Percentiles rank a stretch among this genome's conserved stretches.
phyloP scores from a whole-genome alignment of 1,140 invertebrate genomes.

The Drosophila saltans region DNA sequence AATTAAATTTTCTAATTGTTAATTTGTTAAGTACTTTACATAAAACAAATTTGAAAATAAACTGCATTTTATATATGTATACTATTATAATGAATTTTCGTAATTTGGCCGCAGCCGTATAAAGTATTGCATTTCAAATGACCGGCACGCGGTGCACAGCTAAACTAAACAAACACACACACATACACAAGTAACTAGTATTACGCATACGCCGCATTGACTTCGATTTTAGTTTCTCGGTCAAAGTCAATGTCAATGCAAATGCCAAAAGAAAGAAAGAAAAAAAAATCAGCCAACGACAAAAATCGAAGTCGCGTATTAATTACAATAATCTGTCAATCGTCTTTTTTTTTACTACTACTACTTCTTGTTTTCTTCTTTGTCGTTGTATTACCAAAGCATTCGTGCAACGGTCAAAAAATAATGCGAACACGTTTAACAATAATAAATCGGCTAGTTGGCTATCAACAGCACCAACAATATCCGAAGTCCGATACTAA shows the following conservation, averaged over 20 bases:
- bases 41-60: not conserved
- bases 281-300: slow-evolving; percentile 14
- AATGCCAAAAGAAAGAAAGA: slow-evolving; percentile 49
- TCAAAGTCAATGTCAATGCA: slow-evolving; percentile 82
- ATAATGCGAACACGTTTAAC: slow-evolving; percentile 59
- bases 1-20: not conserved
- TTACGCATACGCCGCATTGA: slow-evolving; percentile 66
- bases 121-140: slow-evolving; percentile 21
- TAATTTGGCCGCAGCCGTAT: not conserved
- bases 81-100: not conserved
- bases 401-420: slow-evolving; percentile 56
- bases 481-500: not conserved
- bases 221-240: slow-evolving; percentile 76
- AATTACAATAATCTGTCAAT: slow-evolving; percentile 44
- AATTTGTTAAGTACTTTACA: not conserved
- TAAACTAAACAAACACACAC: slow-evolving; percentile 9
- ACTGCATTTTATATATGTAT: not conserved
- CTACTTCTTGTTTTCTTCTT: slow-evolving; percentile 5
- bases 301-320: slow-evolving; percentile 24
- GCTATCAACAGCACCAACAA: no score
- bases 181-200: slow-evolving; percentile 12
- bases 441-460: slow-evolving; percentile 31
- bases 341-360: slow-evolving; percentile 33
- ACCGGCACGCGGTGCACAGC: slow-evolving; percentile 4
- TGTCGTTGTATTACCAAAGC: slow-evolving; percentile 4